Evolutionary conservation across 92 coral and sea anemone genomes (phyloP), one percentile per base, ranked within the genome.

Genomic region (Umimayanthus kanabou): DNA sequence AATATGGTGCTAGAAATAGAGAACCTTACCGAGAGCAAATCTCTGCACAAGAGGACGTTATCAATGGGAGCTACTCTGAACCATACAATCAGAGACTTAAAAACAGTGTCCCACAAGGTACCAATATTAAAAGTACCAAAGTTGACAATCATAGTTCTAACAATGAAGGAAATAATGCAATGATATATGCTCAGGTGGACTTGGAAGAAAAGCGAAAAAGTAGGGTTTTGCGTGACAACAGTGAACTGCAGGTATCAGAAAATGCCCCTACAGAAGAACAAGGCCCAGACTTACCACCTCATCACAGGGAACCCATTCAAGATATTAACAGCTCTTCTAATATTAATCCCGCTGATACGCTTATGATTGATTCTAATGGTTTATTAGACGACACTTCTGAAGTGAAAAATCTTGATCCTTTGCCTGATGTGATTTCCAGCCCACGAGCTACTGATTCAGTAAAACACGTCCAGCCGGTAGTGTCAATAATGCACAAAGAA

Each of bases 111-210:
- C 26, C 42, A 7, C 71, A 70, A 73, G 87, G 40, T 23, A 78
- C 23, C 55, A 47, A 26, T 42, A 71, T 78, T 69, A 64, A 66
- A 37, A 30, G 23, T 67, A 47, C 73, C 84, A 65, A 20, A 30
- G n/a, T 9, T 23, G 28, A 57, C 49, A 39, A 64, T 40, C 16
- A 2, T 11, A 39, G n/a, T 6, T 1, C 45, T 22, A 25, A 15
- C 30, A 57, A 29, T 7, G 47, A 37, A 42, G 33, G 1, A 23
- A 30, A 74, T 50, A 65, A 45, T 76, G 29, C 9, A 6, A 80
- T 73, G 43, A 89, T 87, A 10, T 90, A 92, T 87, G 88, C 98
- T 0, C 79, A 88, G 61, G 96, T 90, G 18, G 94, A 95, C 58
- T 81, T 83, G 70, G 89, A 91, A 66, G 85, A 66, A 49, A 92